These are phyloP conservation scores for Flabesymbios commensalis DNA, from an alignment of 2,888 invertebrate species.

Conservation along the genomic window DNA sequence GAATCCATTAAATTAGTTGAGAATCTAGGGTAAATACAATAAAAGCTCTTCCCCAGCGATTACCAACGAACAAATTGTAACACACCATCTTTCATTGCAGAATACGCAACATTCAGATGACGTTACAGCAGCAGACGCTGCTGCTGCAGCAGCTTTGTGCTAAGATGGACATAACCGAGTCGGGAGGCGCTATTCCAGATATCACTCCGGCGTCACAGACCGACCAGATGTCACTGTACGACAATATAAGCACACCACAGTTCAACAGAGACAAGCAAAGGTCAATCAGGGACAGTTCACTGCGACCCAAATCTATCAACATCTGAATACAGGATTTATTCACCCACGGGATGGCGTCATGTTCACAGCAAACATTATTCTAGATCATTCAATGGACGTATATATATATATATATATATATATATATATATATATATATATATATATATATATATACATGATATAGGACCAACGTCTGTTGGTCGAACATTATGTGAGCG, in stretches of 20 bases:
- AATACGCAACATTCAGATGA: conserved; percentile 18
- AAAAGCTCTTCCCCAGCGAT: background rate
- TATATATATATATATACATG: conserved; percentile 14
- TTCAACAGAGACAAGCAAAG: background rate
- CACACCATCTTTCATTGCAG: conserved; percentile 12
- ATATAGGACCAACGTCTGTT: conserved; percentile 44
- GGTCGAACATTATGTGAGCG: conserved; percentile 24
- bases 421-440: conserved; percentile 17
- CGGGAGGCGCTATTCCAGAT: background rate
- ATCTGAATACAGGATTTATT: too few species aligned
- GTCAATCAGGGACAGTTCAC: background rate
- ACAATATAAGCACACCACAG: background rate
- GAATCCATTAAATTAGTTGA: too few species aligned
- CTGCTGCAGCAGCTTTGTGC: conserved; percentile 31
- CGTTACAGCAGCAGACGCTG: conserved; percentile 26
- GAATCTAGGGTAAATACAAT: background rate
- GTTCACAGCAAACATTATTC: too few species aligned
- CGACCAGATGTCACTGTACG: background rate
- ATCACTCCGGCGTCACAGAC: background rate
- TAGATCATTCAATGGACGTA: too few species aligned
- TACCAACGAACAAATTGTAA: too few species aligned
- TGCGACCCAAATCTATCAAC: background rate
- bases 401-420: conserved; percentile 18
- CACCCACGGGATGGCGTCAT: too few species aligned
- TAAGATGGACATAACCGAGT: conserved; percentile 20